Evolutionary conservation across 2,888 invertebrate genomes (phyloP).

Genomic region (Drosophila aldrichi): DNA sequence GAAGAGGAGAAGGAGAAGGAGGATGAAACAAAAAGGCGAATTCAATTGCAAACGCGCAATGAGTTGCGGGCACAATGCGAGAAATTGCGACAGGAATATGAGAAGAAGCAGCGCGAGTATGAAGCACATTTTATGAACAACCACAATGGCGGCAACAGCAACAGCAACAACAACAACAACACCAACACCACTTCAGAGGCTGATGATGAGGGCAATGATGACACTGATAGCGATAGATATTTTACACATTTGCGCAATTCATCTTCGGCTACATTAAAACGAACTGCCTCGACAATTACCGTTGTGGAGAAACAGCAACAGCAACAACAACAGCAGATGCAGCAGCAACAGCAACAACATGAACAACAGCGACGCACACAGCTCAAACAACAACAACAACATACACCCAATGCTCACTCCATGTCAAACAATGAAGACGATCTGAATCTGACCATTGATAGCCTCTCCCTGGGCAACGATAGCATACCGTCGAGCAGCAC

Average conservation of each 20-base stretch:
- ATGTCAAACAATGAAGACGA: constrained; percentile 68
- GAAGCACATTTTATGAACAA: constrained; percentile 66
- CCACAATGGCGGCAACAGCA: constrained; percentile 32
- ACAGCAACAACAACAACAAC: constrained; percentile 37
- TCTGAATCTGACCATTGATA: constrained; percentile 79
- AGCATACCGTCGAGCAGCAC: constrained; percentile 84
- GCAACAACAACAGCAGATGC: constrained; percentile 11
- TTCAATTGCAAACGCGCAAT: constrained; percentile 57
- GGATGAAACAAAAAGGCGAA: constrained; percentile 19
- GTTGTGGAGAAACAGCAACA: constrained; percentile 54
- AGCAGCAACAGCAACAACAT: background rate
- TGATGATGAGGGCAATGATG: constrained; percentile 82
- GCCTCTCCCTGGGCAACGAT: constrained; percentile 82
- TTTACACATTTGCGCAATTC: constrained; percentile 58
- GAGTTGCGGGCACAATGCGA: constrained; percentile 76
- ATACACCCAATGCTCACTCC: constrained; percentile 18
- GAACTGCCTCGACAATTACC: constrained; percentile 59
- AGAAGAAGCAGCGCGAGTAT: constrained; percentile 83
- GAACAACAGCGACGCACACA: constrained; percentile 24
- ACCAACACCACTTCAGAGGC: constrained; percentile 76
- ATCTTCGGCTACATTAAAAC: constrained; percentile 67
- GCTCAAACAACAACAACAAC: constrained; percentile 18
- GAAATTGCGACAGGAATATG: constrained; percentile 81
- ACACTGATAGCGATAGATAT: constrained; percentile 71
- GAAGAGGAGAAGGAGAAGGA: background rate